phyloP scores from a whole-genome alignment of 2,113 vertebrate genomes.

The Otolemur garnettii region DNA sequence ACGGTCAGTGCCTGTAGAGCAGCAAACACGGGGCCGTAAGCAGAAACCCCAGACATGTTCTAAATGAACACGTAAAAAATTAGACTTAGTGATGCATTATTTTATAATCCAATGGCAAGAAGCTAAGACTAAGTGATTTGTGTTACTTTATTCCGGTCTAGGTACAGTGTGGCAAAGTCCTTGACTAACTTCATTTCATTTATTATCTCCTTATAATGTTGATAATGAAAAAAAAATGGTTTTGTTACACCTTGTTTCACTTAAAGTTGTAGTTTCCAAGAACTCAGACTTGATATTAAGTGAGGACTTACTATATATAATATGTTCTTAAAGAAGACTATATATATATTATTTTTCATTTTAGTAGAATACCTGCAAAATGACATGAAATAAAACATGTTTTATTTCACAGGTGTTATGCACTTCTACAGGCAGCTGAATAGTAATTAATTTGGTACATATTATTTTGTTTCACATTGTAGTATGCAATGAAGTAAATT shows the following conservation, averaged over 20 bases:
- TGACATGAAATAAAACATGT: background rate
- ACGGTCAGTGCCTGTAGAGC: background rate
- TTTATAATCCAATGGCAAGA: conserved; percentile 31
- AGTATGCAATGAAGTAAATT: background rate
- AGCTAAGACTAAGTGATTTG: background rate
- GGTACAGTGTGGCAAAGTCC: background rate
- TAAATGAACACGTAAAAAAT: background rate
- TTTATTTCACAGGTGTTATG: background rate
- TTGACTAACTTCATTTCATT: background rate
- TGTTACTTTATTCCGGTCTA: background rate
- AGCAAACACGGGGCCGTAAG: rapidly evolving
- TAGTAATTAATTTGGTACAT: background rate
- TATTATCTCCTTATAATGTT: background rate
- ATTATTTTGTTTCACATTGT: background rate
- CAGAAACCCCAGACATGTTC: background rate
- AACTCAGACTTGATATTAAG: background rate
- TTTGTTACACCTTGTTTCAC: background rate
- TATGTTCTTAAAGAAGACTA: no score
- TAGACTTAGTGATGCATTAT: background rate
- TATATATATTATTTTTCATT: background rate
- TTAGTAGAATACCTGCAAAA: background rate
- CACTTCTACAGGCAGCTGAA: background rate
- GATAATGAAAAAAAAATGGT: background rate
- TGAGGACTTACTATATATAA: background rate
- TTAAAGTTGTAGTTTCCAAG: background rate